phyloP scores from a whole-genome alignment of 2,888 invertebrate genomes.

The Desoria tigrina region DNA sequence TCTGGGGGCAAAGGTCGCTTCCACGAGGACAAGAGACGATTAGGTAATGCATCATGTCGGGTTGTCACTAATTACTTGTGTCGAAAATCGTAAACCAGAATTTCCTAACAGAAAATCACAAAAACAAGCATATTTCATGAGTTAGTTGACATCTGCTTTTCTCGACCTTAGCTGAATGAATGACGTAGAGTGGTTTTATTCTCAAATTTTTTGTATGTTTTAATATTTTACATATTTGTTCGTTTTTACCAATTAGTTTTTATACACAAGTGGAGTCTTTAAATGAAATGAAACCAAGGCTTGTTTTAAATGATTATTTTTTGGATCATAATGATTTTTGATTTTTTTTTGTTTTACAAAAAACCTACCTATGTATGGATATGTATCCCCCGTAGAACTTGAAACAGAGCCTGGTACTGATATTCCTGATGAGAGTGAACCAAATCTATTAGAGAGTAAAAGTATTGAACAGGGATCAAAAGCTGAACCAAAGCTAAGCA shows the following conservation, averaged over 20 bases:
- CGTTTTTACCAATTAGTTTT: slow-evolving; percentile 10
- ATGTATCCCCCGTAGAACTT: slow-evolving; percentile 32
- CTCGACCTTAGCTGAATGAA: neutral
- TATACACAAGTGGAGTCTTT: neutral
- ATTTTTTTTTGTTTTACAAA: too few species aligned
- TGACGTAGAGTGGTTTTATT: neutral
- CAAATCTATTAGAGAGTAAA: neutral
- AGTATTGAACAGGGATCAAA: neutral
- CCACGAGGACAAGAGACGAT: slow-evolving; percentile 42
- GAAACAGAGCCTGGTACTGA: slow-evolving; percentile 25
- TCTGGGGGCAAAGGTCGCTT: slow-evolving; percentile 36
- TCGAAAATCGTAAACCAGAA: too few species aligned
- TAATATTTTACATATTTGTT: neutral
- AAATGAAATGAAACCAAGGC: too few species aligned
- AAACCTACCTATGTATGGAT: too few species aligned
- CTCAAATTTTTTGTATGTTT: neutral
- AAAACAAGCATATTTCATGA: too few species aligned
- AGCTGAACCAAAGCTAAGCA: too few species aligned
- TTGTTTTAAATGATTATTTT: too few species aligned
- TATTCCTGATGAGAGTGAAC: neutral
- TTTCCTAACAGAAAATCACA: too few species aligned
- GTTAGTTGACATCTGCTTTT: neutral
- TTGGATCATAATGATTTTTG: too few species aligned
- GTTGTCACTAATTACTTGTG: slow-evolving; percentile 3
- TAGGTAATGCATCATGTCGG: slow-evolving; percentile 38